phyloP scores from a whole-genome alignment of 1,140 invertebrate species.

The Drosophila sproati region DNA sequence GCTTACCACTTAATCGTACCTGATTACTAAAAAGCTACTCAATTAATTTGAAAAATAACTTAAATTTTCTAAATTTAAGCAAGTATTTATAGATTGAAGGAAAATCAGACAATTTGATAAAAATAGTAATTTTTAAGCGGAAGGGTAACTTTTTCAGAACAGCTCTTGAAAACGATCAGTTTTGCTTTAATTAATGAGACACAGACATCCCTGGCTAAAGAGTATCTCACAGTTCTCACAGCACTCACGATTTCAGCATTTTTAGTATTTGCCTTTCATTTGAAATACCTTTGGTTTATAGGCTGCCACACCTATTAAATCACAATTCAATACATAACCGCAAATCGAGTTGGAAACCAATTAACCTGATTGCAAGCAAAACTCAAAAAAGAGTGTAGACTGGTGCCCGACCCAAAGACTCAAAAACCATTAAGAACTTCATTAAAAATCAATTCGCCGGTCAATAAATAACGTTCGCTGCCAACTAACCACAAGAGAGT shows the following conservation, averaged over 20 bases:
- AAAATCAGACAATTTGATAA: neutral
- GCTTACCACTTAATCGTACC: constrained; percentile 16
- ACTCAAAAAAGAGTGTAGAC: constrained; percentile 47
- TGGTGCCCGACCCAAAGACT: constrained; percentile 5
- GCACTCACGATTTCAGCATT: too few species aligned
- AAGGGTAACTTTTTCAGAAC: too few species aligned
- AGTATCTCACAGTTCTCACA: too few species aligned
- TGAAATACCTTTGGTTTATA: neutral
- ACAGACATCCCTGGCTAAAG: too few species aligned
- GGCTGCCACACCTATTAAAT: neutral
- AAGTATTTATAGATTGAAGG: neutral
- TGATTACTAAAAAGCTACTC: constrained; percentile 25
- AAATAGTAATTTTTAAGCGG: too few species aligned
- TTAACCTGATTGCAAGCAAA: constrained; percentile 55
- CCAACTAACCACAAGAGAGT: constrained; percentile 10
- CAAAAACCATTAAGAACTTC: constrained; percentile 41
- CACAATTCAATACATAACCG: neutral
- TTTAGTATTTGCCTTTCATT: neutral
- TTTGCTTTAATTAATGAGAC: too few species aligned
- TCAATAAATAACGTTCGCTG: constrained; percentile 49
- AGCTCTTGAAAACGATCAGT: too few species aligned
- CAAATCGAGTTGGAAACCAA: constrained; percentile 5
- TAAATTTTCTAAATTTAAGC: constrained; percentile 9
- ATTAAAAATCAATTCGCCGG: constrained; percentile 52
- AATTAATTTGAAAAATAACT: constrained; percentile 27